Evolutionary conservation across 2,113 vertebrate species (phyloP), one percentile per base, ranked within the genome.

Genomic region (Phalacrocorax carbo): DNA sequence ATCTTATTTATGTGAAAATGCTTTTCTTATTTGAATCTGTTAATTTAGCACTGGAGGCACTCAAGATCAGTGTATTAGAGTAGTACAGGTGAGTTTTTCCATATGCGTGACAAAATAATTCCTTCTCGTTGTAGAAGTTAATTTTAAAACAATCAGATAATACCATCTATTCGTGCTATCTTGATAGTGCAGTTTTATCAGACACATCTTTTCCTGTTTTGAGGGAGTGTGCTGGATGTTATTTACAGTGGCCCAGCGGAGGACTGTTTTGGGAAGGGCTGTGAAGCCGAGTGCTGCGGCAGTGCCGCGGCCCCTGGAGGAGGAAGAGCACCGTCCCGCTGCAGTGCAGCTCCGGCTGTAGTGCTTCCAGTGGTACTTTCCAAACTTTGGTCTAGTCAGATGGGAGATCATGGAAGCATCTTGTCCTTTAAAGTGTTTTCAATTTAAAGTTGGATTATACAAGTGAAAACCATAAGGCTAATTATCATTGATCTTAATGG

Each of bases 331-430:
- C 5, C 2, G 4, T 71, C 48, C 52, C 5, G 8, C 27, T 27
- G 52, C 42, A 20, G 20, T 7, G 4, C 13, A 0, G n/a, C 25
- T 78, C 25, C 0, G 0, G 9, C 49, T 57, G 14, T 40, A 11
- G 17, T 32, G 29, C 34, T 86, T 66, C 66, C 34, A 89, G 16
- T 2, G 2, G 5, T 42, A 16, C 9, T 61, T 91, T 55, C 32
- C 26, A 42, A 15, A 48, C 29, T 70, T 78, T 75, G 73, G 9
- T 44, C 32, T 78, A 42, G 9, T 70, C 46, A 70, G 18, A 23
- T 36, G 16, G 8, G 7, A 34, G 4, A 51, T 62, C 48, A 6
- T 54, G 69, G 57, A 73, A 66, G 26, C 2, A 1, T 88, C 16
- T 26, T 94, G 22, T 27, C 13, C 14, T 82, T 82, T 87, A 64